Conservation (phyloP, 2,888 invertebrate genomes). For the Polydesmus complanatus region DNA sequence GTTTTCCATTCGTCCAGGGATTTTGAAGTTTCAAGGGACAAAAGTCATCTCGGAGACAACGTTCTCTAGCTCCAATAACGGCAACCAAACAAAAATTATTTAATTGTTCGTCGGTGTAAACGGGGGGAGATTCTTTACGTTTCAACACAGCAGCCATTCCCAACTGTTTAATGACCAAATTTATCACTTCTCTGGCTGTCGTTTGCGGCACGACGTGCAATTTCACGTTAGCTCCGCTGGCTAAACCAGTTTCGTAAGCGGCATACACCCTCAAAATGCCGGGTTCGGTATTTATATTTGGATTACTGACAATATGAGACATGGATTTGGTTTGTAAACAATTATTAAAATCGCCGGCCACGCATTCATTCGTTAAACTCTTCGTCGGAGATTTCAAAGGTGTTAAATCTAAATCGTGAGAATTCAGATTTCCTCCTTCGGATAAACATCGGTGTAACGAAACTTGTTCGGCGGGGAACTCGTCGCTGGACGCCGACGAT, state of each 20-base stretch:
- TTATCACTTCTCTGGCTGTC: constrained; percentile 86
- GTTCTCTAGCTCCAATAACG: constrained; percentile 85
- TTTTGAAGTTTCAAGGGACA: constrained; percentile 74
- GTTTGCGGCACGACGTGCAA: constrained; percentile 85
- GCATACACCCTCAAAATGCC: constrained; percentile 67
- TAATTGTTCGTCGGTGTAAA: constrained; percentile 51
- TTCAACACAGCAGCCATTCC: constrained; percentile 83
- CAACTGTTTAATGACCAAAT: constrained; percentile 86
- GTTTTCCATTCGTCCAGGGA: constrained; percentile 85
- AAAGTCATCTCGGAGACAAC: constrained; percentile 87
- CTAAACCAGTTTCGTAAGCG: constrained; percentile 88
- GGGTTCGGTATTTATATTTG: constrained; percentile 1
- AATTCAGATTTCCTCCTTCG: neutral
- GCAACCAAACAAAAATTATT: constrained; percentile 87
- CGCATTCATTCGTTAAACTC: constrained; percentile 15
- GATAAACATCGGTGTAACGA: neutral
- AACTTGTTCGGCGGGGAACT: constrained; percentile 15
- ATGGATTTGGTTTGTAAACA: neutral
- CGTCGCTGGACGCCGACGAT: constrained; percentile 22
- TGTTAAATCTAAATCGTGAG: neutral
- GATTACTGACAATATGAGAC: neutral
- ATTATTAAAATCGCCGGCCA: constrained; percentile 9
- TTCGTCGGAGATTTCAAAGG: neutral
- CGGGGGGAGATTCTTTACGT: constrained; percentile 64
- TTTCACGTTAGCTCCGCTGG: constrained; percentile 81